phyloP scores from a whole-genome alignment of 2,888 invertebrate species.

The Actias luna region DNA sequence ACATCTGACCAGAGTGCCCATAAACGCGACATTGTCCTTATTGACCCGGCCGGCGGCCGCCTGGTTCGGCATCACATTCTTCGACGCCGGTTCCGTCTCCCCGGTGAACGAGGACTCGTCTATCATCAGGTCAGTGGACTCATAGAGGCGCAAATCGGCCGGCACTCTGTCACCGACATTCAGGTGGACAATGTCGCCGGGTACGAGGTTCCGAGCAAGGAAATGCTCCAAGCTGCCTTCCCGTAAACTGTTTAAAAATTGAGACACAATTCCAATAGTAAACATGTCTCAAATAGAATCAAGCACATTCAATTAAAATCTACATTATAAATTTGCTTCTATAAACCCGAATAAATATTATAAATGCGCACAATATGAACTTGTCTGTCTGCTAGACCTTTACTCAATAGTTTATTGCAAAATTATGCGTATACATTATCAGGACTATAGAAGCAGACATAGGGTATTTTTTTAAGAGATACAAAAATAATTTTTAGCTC shows the following conservation, averaged over 20 bases:
- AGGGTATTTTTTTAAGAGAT: too few species aligned
- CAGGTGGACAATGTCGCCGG: conserved; percentile 96
- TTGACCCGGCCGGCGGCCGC: conserved; percentile 85
- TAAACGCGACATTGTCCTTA: conserved; percentile 95
- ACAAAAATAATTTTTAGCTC: too few species aligned
- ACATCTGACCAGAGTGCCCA: conserved; percentile 98
- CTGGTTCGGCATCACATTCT: conserved; percentile 85
- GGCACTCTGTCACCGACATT: conserved; percentile 98
- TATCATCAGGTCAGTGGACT: conserved; percentile 94
- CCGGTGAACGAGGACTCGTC: conserved; percentile 99
- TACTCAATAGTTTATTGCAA: too few species aligned
- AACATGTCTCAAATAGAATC: not conserved
- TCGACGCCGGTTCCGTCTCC: conserved; percentile 96
- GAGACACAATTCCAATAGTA: not conserved
- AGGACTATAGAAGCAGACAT: too few species aligned
- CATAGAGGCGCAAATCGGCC: conserved; percentile 97
- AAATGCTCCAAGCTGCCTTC: conserved; percentile 94
- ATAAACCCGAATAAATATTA: too few species aligned
- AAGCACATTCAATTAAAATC: not conserved
- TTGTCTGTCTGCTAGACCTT: too few species aligned
- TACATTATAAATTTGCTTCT: too few species aligned
- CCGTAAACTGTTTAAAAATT: conserved; percentile 84
- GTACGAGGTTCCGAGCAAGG: conserved; percentile 96
- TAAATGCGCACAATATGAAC: too few species aligned
- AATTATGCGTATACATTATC: too few species aligned